Conservation (phyloP, 2,888 invertebrate genomes). For the Scelioninae gen. 2 region DNA sequence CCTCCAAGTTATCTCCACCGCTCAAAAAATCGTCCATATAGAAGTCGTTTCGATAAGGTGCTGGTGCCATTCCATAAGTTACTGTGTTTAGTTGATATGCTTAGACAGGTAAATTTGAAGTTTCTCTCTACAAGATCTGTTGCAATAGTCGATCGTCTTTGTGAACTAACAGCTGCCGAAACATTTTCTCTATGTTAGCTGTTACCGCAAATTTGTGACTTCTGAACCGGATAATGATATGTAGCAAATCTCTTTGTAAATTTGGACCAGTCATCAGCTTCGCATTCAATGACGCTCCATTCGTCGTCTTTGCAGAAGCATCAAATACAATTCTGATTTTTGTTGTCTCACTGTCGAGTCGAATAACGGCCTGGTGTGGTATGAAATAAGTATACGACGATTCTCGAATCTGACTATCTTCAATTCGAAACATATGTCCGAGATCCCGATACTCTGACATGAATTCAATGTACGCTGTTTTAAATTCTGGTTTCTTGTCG, state of each 20-base stretch:
- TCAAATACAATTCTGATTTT: slow-evolving; percentile 6
- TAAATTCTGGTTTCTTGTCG: slow-evolving; percentile 19
- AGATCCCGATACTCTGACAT: not conserved
- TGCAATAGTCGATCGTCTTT: not conserved
- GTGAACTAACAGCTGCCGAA: not conserved
- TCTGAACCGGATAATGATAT: slow-evolving; percentile 6
- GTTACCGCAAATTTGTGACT: not conserved
- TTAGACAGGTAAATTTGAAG: not conserved
- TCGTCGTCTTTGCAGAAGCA: not conserved
- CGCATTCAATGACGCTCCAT: not conserved
- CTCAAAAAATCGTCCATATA: too few relatives aligned
- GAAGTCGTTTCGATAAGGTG: not conserved
- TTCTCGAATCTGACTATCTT: not conserved
- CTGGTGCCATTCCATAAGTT: slow-evolving; percentile 4
- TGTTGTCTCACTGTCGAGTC: not conserved
- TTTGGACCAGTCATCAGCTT: slow-evolving; percentile 14
- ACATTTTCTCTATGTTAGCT: slow-evolving; percentile 5
- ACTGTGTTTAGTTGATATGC: slow-evolving; percentile 6
- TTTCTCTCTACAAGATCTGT: slow-evolving; percentile 1
- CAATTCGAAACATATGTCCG: not conserved
- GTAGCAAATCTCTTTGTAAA: not conserved
- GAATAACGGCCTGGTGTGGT: not conserved
- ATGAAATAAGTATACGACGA: not conserved
- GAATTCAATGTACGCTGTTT: not conserved
- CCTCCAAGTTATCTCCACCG: too few relatives aligned